Conservation (phyloP, 2,113 vertebrate genomes). For the Callospermophilus lateralis region DNA sequence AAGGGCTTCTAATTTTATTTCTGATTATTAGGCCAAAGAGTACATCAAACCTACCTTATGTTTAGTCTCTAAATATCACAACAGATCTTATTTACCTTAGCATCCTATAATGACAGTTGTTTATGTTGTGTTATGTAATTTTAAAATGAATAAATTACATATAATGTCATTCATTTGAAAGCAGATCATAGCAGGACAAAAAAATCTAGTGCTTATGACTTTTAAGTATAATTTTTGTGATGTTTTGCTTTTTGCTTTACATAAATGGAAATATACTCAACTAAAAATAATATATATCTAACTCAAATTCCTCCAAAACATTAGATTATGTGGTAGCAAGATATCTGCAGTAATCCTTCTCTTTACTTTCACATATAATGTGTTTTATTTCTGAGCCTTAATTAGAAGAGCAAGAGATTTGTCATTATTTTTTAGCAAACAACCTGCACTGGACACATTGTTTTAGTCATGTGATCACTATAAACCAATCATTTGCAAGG, state of each 20-base stretch:
- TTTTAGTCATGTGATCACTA: background rate
- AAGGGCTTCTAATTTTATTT: conserved; percentile 62
- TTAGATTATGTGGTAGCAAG: background rate
- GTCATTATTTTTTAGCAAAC: background rate
- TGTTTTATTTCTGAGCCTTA: background rate
- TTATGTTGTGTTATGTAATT: background rate
- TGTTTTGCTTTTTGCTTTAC: background rate
- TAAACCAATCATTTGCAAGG: background rate
- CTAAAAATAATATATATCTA: background rate
- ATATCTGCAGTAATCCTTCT: background rate
- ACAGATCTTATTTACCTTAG: background rate
- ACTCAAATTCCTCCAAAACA: background rate
- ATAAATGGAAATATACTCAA: background rate
- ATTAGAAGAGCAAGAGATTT: background rate
- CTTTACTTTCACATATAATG: background rate
- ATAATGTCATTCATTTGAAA: background rate
- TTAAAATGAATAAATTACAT: conserved; percentile 10
- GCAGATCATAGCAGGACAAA: background rate
- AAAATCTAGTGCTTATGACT: background rate
- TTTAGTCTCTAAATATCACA: conserved; percentile 27
- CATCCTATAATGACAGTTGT: background rate
- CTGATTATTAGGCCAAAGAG: background rate
- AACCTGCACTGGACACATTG: background rate
- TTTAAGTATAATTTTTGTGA: background rate
- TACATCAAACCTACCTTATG: background rate